These are phyloP conservation scores for Diadophis punctatus DNA, from an alignment of 2,113 vertebrate genomes.

Conservation along the genomic window DNA sequence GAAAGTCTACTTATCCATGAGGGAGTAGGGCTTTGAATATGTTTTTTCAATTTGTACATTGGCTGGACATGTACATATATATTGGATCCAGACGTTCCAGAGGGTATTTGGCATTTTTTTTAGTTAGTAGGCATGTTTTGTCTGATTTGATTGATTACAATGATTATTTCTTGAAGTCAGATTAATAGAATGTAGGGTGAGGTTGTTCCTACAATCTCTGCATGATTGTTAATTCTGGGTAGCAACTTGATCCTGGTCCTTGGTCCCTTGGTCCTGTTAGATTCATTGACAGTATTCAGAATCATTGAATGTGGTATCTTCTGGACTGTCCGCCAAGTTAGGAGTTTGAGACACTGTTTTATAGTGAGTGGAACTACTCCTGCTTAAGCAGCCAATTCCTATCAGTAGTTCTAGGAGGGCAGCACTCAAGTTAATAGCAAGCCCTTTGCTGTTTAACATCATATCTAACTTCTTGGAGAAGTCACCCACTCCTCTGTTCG, in stretches of 20 bases:
- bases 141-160: not conserved
- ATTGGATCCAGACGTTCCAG: not conserved
- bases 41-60: no score
- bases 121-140: not conserved
- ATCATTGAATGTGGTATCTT: not conserved
- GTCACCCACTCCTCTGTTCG: not conserved
- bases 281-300: not conserved
- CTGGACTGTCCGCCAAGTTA: not conserved
- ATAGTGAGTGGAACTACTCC: not conserved
- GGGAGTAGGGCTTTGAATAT: not conserved
- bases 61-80: no score
- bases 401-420: not conserved
- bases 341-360: not conserved
- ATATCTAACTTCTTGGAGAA: not conserved
- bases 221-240: not conserved
- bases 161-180: not conserved
- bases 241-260: not conserved
- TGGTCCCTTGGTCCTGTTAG: not conserved
- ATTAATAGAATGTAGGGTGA: not conserved
- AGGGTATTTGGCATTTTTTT: not conserved
- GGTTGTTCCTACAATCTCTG: not conserved
- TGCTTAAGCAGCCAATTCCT: not conserved
- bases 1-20: not conserved
- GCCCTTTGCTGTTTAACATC: not conserved
- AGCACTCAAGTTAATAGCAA: not conserved